Percentiles rank a stretch among this genome's conserved stretches.
phyloP scores from a whole-genome alignment of 2,888 invertebrate species.

The Sphaerophoria rueppellii region DNA sequence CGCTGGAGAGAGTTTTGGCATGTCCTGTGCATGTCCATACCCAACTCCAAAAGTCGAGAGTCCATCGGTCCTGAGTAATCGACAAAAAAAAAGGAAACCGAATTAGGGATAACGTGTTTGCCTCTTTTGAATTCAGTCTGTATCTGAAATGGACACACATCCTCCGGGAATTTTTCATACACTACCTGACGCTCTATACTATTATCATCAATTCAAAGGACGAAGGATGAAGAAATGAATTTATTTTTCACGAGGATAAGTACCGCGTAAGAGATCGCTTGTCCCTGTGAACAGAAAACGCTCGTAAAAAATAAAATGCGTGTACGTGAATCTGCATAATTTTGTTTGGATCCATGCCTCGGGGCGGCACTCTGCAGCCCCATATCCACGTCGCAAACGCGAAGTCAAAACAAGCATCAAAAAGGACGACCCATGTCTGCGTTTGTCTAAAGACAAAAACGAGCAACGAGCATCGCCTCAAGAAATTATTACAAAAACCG shows the following conservation, averaged over 20 bases:
- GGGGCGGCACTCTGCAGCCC: neutral
- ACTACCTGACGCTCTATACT: neutral
- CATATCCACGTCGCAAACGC: neutral
- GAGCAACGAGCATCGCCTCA: conserved; percentile 22
- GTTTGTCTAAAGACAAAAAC: conserved; percentile 30
- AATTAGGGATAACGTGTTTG: conserved; percentile 54
- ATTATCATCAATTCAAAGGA: conserved; percentile 46
- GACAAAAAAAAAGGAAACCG: neutral
- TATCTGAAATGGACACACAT: conserved; percentile 63
- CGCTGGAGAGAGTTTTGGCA: conserved; percentile 18
- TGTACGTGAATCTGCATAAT: conserved; percentile 73
- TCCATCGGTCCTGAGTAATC: conserved; percentile 12
- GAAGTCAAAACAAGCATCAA: conserved; percentile 56
- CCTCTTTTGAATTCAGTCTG: conserved; percentile 48
- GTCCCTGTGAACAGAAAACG: conserved; percentile 38
- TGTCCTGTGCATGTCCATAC: conserved; percentile 10
- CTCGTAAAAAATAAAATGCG: conserved; percentile 70
- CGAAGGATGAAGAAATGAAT: conserved; percentile 70
- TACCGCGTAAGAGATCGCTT: conserved; percentile 56
- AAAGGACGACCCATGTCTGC: conserved; percentile 46
- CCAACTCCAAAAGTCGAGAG: conserved; percentile 12
- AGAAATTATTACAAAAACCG: conserved; percentile 1
- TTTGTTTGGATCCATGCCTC: conserved; percentile 31
- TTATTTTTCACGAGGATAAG: conserved; percentile 62
- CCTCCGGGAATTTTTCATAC: conserved; percentile 9